Base-by-base conservation (phyloP, 2,113 vertebrate species). In the Salvelinus sp. region DNA sequence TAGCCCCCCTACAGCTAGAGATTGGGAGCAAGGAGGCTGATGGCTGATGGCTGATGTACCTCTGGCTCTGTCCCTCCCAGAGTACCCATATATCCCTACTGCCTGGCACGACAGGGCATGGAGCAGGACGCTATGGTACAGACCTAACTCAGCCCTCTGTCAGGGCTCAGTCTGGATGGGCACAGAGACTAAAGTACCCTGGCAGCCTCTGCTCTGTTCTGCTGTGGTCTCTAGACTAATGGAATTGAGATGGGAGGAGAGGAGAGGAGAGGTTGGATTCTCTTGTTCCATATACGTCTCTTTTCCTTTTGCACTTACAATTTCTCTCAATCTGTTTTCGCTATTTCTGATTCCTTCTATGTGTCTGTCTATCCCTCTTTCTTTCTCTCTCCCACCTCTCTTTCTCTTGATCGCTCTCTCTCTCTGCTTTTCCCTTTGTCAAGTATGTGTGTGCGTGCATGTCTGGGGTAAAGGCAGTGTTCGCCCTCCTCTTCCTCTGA, bases 281-380 rank as follows among this genome's bases (percentile, higher is more conserved):
- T 65, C 58, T 72, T 16, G 12, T 67, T 74, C 78, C 16, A 20
- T n/a, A 18, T 44, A 3, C 79, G 73, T 82, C 83, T 79, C 23
- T 57, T 44, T 57, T 23, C 27, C 48, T 67, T 10, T 38, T 25
- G 38, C 22, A 77, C 75, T 77, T 74, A 79, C 80, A 73, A 25
- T 25, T 22, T 48, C 13, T 38, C 69, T 71, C 23, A 7, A 22
- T 50, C 20, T 44, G 14, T 28, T 65, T 33, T 71, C 38, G 64
- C 54, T 2, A 1, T 57, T 3, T 57, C 54, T 6, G 6, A 6
- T 57, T 57, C 18, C 54, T 20, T 57, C 16, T 57, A 14, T 57
- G 3, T 57, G 54, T 57, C 54, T 20, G 14, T 14, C 54, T 57
- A 20, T 57, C 18, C 3, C 13, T 57, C 18, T 18, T 20, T 57